Conservation (phyloP, 2,797 vertebrate species). For the Gouania willdenowi region DNA sequence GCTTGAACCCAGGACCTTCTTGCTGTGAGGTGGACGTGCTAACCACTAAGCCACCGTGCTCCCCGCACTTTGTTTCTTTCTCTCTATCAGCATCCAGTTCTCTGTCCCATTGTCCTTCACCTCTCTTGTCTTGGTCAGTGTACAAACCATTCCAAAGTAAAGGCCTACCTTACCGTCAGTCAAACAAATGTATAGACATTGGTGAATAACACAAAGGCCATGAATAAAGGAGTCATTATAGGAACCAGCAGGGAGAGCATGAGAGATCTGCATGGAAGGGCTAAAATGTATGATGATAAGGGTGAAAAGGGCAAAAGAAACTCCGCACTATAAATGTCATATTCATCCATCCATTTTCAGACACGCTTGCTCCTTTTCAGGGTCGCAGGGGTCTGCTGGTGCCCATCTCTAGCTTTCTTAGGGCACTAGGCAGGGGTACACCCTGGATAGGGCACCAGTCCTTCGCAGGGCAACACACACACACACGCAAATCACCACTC, state of each 20-base stretch:
- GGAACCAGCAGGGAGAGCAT: constrained; percentile 59
- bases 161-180: constrained; percentile 79
- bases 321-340: constrained; percentile 70
- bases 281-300: constrained; percentile 36
- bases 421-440: too few relatives aligned
- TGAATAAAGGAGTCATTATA: constrained; percentile 90
- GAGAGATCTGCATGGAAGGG: constrained; percentile 8
- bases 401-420: too few relatives aligned
- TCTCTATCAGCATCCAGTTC: constrained; percentile 41
- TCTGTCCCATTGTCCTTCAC: constrained; percentile 4
- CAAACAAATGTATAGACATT: constrained; percentile 97
- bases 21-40: too few relatives aligned
- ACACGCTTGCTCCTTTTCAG: too few relatives aligned
- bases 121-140: constrained; percentile 31
- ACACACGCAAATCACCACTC: too few relatives aligned
- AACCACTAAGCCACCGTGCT: too few relatives aligned
- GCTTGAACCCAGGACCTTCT: too few relatives aligned
- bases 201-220: constrained; percentile 91
- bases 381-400: too few relatives aligned
- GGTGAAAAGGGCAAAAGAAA: constrained; percentile 15
- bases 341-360: too few relatives aligned
- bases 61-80: too few relatives aligned
- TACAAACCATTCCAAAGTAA: constrained; percentile 67
- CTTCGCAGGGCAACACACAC: too few relatives aligned
- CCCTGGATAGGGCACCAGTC: too few relatives aligned